phyloP scores from a whole-genome alignment of 1,140 invertebrate genomes.

The Physella acuta region DNA sequence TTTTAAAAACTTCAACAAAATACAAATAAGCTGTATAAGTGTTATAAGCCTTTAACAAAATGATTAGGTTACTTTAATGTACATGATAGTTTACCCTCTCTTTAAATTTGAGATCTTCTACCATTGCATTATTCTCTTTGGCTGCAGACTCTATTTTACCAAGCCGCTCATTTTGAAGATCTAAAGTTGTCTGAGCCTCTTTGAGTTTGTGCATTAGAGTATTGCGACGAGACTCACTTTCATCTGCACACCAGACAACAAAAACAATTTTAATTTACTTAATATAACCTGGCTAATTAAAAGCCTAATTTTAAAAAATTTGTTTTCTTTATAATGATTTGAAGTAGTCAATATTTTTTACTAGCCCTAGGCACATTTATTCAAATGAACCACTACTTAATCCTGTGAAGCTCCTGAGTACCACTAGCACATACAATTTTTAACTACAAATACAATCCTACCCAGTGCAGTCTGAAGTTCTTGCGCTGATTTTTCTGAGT shows the following conservation, averaged over 20 bases:
- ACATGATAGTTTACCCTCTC: slow-evolving; percentile 39
- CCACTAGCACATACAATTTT: no score
- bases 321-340: no score
- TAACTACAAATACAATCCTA: background rate
- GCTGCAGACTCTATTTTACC: slow-evolving; percentile 48
- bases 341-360: no score
- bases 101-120: slow-evolving; percentile 52
- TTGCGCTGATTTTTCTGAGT: background rate
- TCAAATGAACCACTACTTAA: no score
- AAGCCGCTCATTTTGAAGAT: slow-evolving; percentile 51
- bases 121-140: slow-evolving; percentile 46
- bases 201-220: slow-evolving; percentile 53
- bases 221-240: slow-evolving; percentile 49
- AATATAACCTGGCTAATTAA: no score
- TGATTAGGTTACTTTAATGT: background rate
- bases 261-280: no score
- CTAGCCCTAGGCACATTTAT: no score
- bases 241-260: no score
- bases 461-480: slow-evolving; percentile 5
- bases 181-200: slow-evolving; percentile 53
- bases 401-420: no score
- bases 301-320: no score
- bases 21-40: background rate
- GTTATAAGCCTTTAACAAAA: background rate
- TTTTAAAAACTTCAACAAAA: no score